Percentiles rank a stretch among this genome's conserved stretches.
These are phyloP conservation scores for Atherinosoma microstoma DNA, from an alignment of 2,797 vertebrate species.

Conservation along the genomic window DNA sequence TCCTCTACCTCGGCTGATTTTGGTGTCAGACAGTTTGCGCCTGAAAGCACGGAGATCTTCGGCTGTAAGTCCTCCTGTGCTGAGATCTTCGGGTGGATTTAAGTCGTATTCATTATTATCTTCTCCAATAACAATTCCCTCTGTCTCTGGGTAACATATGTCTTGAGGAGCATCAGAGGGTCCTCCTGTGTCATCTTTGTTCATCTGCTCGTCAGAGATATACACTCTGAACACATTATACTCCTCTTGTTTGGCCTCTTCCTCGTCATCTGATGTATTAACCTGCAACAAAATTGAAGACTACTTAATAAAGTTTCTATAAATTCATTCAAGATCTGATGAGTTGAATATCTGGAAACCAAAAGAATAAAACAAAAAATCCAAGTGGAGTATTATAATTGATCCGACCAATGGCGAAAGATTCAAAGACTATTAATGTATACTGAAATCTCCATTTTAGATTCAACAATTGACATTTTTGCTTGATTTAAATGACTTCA, in stretches of 20 bases:
- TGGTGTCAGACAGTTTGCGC: conserved; percentile 64
- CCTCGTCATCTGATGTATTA: conserved; percentile 82
- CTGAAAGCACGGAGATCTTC: conserved; percentile 68
- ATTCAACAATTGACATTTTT: not conserved
- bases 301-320: not conserved
- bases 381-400: not conserved
- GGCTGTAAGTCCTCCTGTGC: conserved; percentile 32
- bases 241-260: conserved; percentile 78
- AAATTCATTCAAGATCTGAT: not conserved
- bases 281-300: conserved; percentile 72
- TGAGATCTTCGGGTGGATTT: conserved; percentile 61
- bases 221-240: conserved; percentile 82
- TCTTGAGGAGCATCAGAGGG: conserved; percentile 61
- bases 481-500: not conserved
- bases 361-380: conserved; percentile 2
- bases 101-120: conserved; percentile 65
- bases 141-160: conserved; percentile 57
- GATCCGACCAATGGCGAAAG: not conserved
- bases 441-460: not conserved
- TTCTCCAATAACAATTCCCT: conserved; percentile 51
- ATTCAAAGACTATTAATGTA: not conserved
- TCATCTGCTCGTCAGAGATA: conserved; percentile 78
- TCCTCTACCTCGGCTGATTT: conserved; percentile 63
- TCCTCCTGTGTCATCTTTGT: conserved; percentile 55
- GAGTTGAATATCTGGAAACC: not conserved